Evolutionary conservation across 2,113 vertebrate genomes (phyloP).

Genomic region (Garra rufa): DNA sequence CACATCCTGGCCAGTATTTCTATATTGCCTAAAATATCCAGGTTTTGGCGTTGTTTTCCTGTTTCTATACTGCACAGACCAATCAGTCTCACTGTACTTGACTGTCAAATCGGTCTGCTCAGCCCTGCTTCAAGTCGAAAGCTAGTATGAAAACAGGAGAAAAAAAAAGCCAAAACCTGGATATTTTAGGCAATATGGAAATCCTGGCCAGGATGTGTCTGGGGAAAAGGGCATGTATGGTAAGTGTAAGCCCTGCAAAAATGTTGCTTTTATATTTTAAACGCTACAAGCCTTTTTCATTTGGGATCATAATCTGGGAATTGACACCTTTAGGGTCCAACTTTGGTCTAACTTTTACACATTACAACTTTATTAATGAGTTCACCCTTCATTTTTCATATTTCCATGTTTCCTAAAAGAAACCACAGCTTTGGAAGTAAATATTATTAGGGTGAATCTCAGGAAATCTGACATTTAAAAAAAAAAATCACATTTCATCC

Average conservation of each 20-base stretch:
- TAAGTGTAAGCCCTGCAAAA: background rate
- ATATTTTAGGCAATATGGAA: no score
- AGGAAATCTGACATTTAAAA: background rate
- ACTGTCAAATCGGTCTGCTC: no score
- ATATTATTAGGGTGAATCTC: background rate
- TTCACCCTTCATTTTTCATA: background rate
- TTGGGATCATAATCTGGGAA: conserved; percentile 36
- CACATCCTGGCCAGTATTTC: no score
- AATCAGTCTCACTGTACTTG: no score
- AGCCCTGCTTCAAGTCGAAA: no score
- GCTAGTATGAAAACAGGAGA: no score
- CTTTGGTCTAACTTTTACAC: background rate
- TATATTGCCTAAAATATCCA: no score
- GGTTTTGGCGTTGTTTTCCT: no score
- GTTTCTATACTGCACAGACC: no score
- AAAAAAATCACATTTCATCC: background rate
- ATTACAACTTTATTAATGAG: background rate
- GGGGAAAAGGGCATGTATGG: no score
- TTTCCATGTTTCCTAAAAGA: background rate
- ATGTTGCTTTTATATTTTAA: background rate
- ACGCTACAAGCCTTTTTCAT: background rate
- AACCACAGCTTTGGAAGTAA: background rate
- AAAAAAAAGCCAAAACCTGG: no score
- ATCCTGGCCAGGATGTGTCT: no score
- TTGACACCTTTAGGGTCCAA: background rate